These are phyloP conservation scores for Antheraea pernyi DNA, from an alignment of 1,140 invertebrate genomes.

Conservation along the genomic window DNA sequence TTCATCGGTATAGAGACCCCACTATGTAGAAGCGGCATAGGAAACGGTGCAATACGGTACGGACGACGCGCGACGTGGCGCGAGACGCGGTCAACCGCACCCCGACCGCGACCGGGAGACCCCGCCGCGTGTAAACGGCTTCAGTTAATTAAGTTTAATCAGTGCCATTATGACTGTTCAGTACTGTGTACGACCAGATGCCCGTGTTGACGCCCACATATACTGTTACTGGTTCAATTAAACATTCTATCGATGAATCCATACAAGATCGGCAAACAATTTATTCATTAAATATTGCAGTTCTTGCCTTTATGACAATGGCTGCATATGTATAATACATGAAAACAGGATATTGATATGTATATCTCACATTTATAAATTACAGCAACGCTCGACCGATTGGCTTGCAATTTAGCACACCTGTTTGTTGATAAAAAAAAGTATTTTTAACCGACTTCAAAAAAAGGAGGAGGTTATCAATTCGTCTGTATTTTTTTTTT, in stretches of 20 bases:
- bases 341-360: too few species aligned
- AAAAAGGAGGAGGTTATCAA: too few species aligned
- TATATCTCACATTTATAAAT: too few species aligned
- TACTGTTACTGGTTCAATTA: slow-evolving; percentile 49
- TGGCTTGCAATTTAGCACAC: too few species aligned
- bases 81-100: slow-evolving; percentile 23
- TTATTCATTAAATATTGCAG: slow-evolving; percentile 8
- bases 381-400: too few species aligned
- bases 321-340: too few species aligned
- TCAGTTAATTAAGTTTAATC: slow-evolving; percentile 79
- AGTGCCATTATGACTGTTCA: slow-evolving; percentile 50
- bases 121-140: slow-evolving; percentile 69
- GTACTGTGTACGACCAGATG: slow-evolving; percentile 58
- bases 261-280: slow-evolving; percentile 24
- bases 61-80: slow-evolving; percentile 26
- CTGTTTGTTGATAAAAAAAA: too few species aligned
- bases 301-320: not conserved
- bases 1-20: too few species aligned
- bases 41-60: too few species aligned
- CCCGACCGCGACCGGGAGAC: slow-evolving; percentile 13
- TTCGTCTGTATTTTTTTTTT: too few species aligned
- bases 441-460: too few species aligned
- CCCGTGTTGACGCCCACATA: slow-evolving; percentile 64
- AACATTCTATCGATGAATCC: slow-evolving; percentile 42
- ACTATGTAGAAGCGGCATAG: too few species aligned